Evolutionary conservation across 2,113 vertebrate genomes (phyloP), one percentile per base, ranked within the genome.

Genomic region (Anolis carolinensis): DNA sequence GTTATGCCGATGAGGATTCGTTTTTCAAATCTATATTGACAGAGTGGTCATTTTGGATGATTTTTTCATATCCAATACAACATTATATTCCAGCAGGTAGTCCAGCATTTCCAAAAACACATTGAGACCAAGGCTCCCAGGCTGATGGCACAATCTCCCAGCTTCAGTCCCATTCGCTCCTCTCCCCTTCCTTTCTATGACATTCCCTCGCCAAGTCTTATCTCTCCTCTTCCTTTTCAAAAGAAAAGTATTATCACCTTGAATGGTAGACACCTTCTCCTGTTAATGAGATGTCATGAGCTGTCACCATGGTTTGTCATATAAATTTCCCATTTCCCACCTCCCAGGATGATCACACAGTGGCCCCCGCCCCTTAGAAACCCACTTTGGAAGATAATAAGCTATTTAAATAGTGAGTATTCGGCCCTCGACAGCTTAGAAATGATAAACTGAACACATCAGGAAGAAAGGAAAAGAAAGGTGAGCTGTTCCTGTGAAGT

Each of bases 371-470:
- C 34, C 34, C 78, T 52, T 89, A 39, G 55, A 14, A 62, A 55
- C 34, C 36, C n/a, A 65, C 74, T 91, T 89, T 89, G 83, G 25
- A 67, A 88, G 83, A 86, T 79, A 92, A 90, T 91, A 88, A 89
- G 5, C 1, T 71, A 91, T 94, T 91, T 89, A 92, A 94, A 91
- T 81, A 82, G 89, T 55, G 63, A 87, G 72, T 84, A 88, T 91
- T 81, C 83, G 87, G 92, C 89, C 82, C 83, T 79, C 89, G 91
- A 92, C 90, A 86, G 65, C 79, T 92, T 88, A 83, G 74, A 86
- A 91, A 91, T 88, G 87, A 82, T 81, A 79, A 93, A 86, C 52
- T 71, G 89, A 92, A 82, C 89, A 59, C 81, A 77, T 90, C 87
- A 89, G 79, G 88, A 83, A 73, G 44, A 83, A 39, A n/a, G 14